These are phyloP conservation scores for Maniola jurtina DNA, from an alignment of 1,140 invertebrate genomes.

Conservation along the genomic window DNA sequence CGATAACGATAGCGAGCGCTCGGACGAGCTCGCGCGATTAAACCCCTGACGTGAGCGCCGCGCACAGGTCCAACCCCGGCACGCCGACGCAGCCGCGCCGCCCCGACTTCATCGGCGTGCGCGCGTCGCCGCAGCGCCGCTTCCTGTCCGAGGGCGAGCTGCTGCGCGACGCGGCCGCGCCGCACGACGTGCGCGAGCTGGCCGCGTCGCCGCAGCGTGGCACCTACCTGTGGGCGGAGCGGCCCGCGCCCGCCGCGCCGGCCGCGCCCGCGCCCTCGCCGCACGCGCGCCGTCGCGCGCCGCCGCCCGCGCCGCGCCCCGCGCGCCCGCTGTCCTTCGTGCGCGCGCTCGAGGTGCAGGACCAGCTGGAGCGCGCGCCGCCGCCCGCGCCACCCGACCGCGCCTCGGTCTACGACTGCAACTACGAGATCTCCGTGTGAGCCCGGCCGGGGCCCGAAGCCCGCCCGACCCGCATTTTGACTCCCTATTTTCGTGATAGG, in stretches of 20 bases:
- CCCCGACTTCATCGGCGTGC: slow-evolving; percentile 90
- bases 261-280: slow-evolving; percentile 37
- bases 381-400: slow-evolving; percentile 88
- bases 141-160: slow-evolving; percentile 93
- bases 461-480: slow-evolving; percentile 21
- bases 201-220: slow-evolving; percentile 82
- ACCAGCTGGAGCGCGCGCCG: slow-evolving; percentile 84
- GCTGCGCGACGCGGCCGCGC: slow-evolving; percentile 85
- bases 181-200: slow-evolving; percentile 90
- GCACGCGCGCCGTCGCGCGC: slow-evolving; percentile 43
- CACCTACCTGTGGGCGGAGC: slow-evolving; percentile 77
- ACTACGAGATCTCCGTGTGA: slow-evolving; percentile 96
- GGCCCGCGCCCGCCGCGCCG: slow-evolving; percentile 47
- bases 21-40: slow-evolving; percentile 76
- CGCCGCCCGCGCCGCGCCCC: slow-evolving; percentile 82
- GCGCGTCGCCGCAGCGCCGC: slow-evolving; percentile 84
- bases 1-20: slow-evolving; percentile 74
- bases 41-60: slow-evolving; percentile 74
- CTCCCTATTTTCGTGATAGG: slow-evolving; percentile 32
- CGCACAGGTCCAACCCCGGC: slow-evolving; percentile 90
- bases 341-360: slow-evolving; percentile 93
- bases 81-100: slow-evolving; percentile 91
- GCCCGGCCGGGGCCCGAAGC: slow-evolving; percentile 11
- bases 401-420: slow-evolving; percentile 95
- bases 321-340: slow-evolving; percentile 94